These are phyloP conservation scores for Chrysogorgia sp. DNA, from an alignment of 92 coral and sea anemone genomes.

Conservation along the genomic window DNA sequence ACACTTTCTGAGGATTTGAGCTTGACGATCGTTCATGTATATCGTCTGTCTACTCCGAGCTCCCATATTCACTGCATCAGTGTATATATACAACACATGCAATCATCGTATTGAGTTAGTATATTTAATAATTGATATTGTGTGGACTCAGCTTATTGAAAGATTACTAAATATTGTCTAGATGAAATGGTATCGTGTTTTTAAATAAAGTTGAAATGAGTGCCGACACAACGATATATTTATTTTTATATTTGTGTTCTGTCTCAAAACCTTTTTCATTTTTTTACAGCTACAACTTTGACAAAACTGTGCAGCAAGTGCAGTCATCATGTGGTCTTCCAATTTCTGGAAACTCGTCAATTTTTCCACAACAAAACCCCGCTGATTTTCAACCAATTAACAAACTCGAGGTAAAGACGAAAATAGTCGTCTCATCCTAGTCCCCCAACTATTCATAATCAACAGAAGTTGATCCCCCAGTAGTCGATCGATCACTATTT, in stretches of 20 bases:
- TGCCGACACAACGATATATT: background rate
- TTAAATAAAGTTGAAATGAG: no score
- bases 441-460: background rate
- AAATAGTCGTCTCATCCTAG: background rate
- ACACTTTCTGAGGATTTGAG: no score
- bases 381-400: conserved; percentile 9
- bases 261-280: background rate
- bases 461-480: no score
- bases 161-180: no score
- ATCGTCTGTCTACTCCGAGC: no score
- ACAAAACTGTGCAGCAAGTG: conserved; percentile 30
- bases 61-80: no score
- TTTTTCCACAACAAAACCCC: background rate
- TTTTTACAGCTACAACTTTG: conserved; percentile 26
- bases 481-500: background rate
- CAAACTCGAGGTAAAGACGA: background rate
- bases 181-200: no score
- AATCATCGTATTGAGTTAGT: no score
- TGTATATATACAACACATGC: no score
- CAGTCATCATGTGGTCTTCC: conserved; percentile 39
- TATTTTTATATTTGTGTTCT: background rate
- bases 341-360: conserved; percentile 3
- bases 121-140: no score
- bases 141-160: no score
- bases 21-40: no score